Evolutionary conservation across 2,113 vertebrate genomes (phyloP).

Genomic region (Stercorarius parasiticus): DNA sequence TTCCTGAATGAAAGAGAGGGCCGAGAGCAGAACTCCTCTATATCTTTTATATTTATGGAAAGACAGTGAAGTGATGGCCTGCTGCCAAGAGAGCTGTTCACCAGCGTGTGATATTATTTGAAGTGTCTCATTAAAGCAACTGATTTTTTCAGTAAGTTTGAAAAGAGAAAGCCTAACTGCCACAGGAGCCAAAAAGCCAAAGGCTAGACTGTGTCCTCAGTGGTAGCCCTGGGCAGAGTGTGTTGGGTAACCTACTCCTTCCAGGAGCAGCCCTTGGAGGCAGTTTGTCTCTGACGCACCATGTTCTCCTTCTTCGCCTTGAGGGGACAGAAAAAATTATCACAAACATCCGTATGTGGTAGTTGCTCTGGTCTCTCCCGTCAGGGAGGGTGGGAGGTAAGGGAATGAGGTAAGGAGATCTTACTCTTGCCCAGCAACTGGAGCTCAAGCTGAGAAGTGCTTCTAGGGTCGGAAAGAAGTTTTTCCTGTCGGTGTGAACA

Average conservation of each 20-base stretch:
- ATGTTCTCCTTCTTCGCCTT: not conserved
- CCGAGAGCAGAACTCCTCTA: not conserved
- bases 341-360: not conserved
- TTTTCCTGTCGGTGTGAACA: not conserved
- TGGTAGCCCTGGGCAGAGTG: not conserved
- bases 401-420: not conserved
- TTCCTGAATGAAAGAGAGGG: not conserved
- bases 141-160: constrained; percentile 20
- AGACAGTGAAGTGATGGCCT: not conserved
- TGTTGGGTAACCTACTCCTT: not conserved
- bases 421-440: not conserved
- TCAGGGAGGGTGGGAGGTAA: not conserved
- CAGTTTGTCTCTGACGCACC: rapidly evolving
- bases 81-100: not conserved
- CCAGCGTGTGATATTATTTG: constrained; percentile 4
- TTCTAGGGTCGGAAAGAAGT: not conserved
- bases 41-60: not conserved
- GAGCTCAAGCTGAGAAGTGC: not conserved
- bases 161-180: not conserved
- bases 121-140: constrained; percentile 36
- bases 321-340: not conserved
- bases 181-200: not conserved
- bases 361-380: not conserved
- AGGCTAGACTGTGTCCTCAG: not conserved
- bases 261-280: not conserved